These are phyloP conservation scores for Bombus cullumanus DNA, from an alignment of 1,140 invertebrate species.

Conservation along the genomic window DNA sequence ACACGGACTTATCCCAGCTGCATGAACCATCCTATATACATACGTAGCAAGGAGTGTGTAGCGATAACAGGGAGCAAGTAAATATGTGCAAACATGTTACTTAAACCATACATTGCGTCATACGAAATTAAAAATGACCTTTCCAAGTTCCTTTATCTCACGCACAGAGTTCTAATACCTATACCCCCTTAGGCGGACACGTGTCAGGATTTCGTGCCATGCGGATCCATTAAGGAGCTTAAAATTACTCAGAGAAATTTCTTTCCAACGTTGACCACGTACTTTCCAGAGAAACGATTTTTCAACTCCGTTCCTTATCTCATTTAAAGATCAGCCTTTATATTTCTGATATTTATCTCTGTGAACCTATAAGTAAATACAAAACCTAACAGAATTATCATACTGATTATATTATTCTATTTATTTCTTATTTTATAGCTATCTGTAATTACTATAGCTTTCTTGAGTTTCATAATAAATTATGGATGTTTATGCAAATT, in stretches of 20 bases:
- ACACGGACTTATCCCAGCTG: background rate
- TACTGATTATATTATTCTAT: background rate
- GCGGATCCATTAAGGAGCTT: background rate
- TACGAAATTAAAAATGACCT: constrained; percentile 5
- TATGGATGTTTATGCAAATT: no score
- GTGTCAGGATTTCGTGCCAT: background rate
- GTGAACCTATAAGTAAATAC: background rate
- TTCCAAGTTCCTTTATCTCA: background rate
- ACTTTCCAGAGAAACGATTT: no score
- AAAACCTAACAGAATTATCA: background rate
- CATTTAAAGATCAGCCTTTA: no score
- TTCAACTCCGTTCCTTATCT: no score
- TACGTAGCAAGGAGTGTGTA: background rate
- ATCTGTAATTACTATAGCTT: no score
- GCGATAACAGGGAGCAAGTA: background rate
- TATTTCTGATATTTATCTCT: background rate
- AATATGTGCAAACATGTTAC: constrained; percentile 10
- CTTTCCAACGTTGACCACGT: background rate
- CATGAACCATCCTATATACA: background rate
- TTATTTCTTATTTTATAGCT: background rate
- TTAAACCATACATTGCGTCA: constrained; percentile 3
- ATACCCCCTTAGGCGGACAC: background rate
- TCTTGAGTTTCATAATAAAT: background rate
- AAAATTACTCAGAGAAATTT: background rate
- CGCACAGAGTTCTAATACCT: background rate